Base-by-base conservation (phyloP, 2,888 invertebrate species). In the Sinhomidia bicolor region DNA sequence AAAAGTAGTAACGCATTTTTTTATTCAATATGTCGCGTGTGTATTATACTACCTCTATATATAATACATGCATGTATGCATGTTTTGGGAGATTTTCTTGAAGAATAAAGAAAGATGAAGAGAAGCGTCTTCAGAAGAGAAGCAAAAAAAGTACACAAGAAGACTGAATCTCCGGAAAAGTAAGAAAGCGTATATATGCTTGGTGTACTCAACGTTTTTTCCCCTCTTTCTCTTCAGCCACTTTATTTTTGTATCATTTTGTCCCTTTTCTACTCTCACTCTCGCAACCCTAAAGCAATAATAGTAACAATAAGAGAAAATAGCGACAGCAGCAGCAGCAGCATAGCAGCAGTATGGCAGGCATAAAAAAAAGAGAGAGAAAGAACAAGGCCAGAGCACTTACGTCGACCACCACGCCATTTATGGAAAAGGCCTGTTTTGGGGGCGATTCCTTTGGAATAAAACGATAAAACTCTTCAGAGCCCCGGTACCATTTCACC, bases 401-500 rank as follows among this genome's bases (percentile, higher is more conserved):
- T 87, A 89, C 90, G 32, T 90, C 86, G 36, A 90, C 86, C 23
- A 65, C 62, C 26, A 90, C 84, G 0, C 90, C 90, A 26, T 47
- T 14, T 12, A 89, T 82, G 44, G 89, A 85, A 76, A 90, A 90
- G 9, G 87, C 81, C 36, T 90, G 89, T 47, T 89, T 86, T 44
- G 90, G 89, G 10, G 90, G 90, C 14, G 78, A 29, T 76, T 90
- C 90, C 32, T 90, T 90, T 23, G 90, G 90, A 36, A 90, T 65
- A 54, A 86, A 90, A 1, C 91, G 88, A 80, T 91, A 91, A 79
- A 91, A 90, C 68, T 91, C 91, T 57, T 89, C 90, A 10, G 81
- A 41, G 9, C 88, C 90, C n/a, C 91, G 89, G 71, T 91, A 91
- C 90, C 90, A 90, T 81, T 91, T 91, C 20, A 91, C 83, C 26